Conservation (phyloP, 2,888 invertebrate genomes). For the Lithophane socia region DNA sequence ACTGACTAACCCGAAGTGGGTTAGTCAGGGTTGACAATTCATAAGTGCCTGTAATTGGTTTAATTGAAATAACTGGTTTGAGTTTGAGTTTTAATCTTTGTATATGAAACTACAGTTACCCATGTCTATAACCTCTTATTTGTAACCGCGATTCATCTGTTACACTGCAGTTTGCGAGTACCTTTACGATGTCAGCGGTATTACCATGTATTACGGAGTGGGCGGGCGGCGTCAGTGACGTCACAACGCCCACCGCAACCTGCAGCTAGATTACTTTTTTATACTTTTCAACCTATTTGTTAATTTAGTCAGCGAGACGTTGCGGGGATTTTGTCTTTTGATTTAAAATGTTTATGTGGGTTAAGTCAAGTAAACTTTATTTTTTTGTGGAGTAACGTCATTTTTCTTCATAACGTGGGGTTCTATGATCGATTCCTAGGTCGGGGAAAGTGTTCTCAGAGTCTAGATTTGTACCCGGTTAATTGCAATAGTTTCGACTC, state of each 20-base stretch:
- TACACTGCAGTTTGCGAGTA: constrained; percentile 12
- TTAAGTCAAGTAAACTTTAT: not conserved
- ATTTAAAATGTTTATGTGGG: constrained; percentile 36
- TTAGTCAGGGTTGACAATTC: no score
- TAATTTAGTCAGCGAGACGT: constrained; percentile 45
- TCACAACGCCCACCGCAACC: constrained; percentile 67
- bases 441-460: no score
- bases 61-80: no score
- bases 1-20: no score
- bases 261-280: constrained; percentile 68
- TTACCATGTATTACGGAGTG: constrained; percentile 52
- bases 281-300: constrained; percentile 59
- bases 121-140: not conserved
- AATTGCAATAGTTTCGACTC: not conserved
- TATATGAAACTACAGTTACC: not conserved
- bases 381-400: not conserved
- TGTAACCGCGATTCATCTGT: not conserved
- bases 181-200: constrained; percentile 37
- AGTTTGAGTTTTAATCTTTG: not conserved
- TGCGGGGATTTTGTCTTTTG: constrained; percentile 14
- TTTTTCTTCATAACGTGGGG: not conserved
- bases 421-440: no score
- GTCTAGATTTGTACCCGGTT: not conserved
- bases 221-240: constrained; percentile 66
- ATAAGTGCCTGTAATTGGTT: no score